Conservation (phyloP, 2,113 vertebrate genomes). For the Melanocharis versteri region DNA sequence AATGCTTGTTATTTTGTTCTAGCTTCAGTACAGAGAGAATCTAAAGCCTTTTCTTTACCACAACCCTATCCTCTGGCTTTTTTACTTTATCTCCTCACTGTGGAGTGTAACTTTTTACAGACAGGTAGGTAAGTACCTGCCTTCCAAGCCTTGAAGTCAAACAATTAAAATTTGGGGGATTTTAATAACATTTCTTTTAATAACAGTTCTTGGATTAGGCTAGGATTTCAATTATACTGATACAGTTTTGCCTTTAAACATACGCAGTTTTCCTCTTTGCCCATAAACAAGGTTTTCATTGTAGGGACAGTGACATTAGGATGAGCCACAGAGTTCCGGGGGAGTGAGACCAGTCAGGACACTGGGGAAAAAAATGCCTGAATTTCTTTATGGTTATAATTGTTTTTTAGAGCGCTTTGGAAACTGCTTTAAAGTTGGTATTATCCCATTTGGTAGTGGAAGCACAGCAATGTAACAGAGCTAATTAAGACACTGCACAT, state of each 20-base stretch:
- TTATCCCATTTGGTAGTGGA: background rate
- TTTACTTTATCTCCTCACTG: background rate
- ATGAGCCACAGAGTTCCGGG: background rate
- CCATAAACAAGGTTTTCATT: background rate
- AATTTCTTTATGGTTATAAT: background rate
- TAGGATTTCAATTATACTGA: background rate
- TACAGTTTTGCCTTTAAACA: background rate
- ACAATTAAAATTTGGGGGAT: rapidly evolving
- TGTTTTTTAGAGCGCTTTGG: background rate
- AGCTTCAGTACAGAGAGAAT: background rate
- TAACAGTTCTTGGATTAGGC: background rate
- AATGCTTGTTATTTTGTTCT: background rate
- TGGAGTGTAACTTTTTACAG: background rate
- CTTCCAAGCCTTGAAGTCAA: background rate
- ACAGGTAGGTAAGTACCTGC: background rate
- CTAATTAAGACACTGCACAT: background rate
- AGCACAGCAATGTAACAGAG: background rate
- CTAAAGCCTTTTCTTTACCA: background rate
- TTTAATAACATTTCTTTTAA: too few relatives aligned
- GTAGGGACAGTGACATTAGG: background rate
- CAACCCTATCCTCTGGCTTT: background rate
- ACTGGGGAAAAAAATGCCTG: background rate
- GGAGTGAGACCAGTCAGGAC: background rate
- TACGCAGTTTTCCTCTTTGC: background rate
- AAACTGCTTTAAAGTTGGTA: background rate